phyloP scores from a whole-genome alignment of 2,797 vertebrate genomes.

The Eleutherodactylus coqui region DNA sequence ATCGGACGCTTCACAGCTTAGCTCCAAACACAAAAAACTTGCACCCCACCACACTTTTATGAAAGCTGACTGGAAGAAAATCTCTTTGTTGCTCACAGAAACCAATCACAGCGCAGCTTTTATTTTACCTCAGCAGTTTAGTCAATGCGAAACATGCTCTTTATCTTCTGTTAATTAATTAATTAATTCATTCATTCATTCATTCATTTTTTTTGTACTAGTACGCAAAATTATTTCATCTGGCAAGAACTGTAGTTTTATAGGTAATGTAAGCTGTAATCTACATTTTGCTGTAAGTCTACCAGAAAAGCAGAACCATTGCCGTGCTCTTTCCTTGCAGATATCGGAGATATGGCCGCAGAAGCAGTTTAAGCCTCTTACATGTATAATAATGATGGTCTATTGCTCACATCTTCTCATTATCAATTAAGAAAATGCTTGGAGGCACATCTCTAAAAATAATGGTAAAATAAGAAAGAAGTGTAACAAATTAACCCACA shows the following conservation, averaged over 20 bases:
- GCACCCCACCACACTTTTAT: no score
- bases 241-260: conserved; percentile 14
- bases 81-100: no score
- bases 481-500: background rate
- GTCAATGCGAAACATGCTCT: no score
- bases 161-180: no score
- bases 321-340: background rate
- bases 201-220: no score
- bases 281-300: conserved; percentile 28
- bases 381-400: background rate
- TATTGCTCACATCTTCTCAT: conserved; percentile 8
- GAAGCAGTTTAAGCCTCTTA: background rate
- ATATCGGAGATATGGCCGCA: background rate
- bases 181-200: no score
- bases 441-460: background rate
- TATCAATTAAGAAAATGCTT: conserved; percentile 11
- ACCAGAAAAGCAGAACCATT: conserved; percentile 29
- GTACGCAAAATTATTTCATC: background rate
- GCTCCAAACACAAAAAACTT: no score
- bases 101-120: no score
- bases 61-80: no score
- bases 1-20: no score
- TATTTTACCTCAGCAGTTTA: no score
- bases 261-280: conserved; percentile 22
- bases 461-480: background rate